Evolutionary conservation across 2,888 invertebrate genomes (phyloP).

Genomic region (Caradrina clavipalpis): DNA sequence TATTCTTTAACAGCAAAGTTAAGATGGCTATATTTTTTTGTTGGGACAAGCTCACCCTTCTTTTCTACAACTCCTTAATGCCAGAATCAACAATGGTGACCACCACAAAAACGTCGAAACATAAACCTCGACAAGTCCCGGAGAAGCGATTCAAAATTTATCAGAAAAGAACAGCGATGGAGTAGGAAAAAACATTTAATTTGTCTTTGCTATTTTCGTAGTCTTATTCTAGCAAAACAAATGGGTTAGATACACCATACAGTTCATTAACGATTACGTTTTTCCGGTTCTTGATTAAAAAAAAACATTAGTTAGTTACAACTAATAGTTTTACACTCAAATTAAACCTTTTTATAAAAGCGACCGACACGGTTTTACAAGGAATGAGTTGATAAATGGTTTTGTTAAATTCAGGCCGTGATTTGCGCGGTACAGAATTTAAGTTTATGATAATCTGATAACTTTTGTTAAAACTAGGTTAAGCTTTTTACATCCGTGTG

Average conservation of each 20-base stretch:
- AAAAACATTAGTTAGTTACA: conserved; percentile 20
- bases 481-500: too few species aligned
- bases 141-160: too few species aligned
- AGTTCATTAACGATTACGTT: conserved; percentile 44
- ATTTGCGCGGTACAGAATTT: background rate
- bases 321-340: conserved; percentile 27
- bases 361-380: conserved; percentile 14
- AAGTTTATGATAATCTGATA: background rate
- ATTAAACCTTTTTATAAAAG: conserved; percentile 25
- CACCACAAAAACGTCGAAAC: too few species aligned
- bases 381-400: background rate
- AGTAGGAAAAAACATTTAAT: background rate
- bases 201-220: conserved; percentile 18
- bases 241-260: conserved; percentile 59
- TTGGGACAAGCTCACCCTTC: too few species aligned
- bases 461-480: background rate
- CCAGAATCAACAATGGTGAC: too few species aligned
- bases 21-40: too few species aligned
- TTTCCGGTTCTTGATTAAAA: conserved; percentile 38
- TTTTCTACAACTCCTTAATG: too few species aligned
- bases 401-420: background rate
- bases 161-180: too few species aligned
- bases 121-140: too few species aligned
- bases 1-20: conserved; percentile 16
- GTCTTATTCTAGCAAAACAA: conserved; percentile 52